phyloP scores from a whole-genome alignment of 92 coral and sea anemone species.

The Porites evermanni region DNA sequence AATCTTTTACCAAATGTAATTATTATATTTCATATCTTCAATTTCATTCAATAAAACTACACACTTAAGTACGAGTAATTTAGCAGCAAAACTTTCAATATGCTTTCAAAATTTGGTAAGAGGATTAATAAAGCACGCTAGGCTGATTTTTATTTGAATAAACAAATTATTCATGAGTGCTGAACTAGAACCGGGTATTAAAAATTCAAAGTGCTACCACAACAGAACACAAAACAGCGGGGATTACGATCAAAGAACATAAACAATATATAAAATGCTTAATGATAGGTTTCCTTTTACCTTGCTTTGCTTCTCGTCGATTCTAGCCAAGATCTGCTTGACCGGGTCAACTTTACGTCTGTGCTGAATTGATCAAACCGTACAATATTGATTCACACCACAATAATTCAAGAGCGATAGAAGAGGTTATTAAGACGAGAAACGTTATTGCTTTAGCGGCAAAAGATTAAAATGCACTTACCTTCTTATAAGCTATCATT shows the following conservation, averaged over 20 bases:
- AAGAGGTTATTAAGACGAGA: conserved; percentile 19
- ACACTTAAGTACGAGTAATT: not conserved
- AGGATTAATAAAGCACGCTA: not conserved
- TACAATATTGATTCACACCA: not conserved
- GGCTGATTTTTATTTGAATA: not conserved
- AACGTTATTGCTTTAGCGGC: not conserved
- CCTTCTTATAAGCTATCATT: conserved; percentile 57
- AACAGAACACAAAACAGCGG: conserved; percentile 14
- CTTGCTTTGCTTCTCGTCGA: conserved; percentile 77
- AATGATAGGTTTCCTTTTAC: conserved; percentile 43
- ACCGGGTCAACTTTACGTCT: conserved; percentile 65
- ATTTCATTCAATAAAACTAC: not conserved
- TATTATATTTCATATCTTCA: not conserved
- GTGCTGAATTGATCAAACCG: conserved; percentile 3
- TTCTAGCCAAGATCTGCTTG: conserved; percentile 72
- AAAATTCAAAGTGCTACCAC: not conserved
- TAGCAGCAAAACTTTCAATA: not conserved
- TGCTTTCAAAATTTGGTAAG: not conserved
- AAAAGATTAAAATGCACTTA: not conserved
- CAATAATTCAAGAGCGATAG: conserved; percentile 29
- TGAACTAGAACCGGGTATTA: not conserved
- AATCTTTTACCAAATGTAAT: not conserved
- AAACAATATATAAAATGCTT: not conserved
- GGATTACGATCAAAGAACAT: conserved; percentile 13
- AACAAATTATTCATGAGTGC: conserved; percentile 16